phyloP scores from a whole-genome alignment of 2,113 vertebrate genomes.

The Illadopsis cleaveri region DNA sequence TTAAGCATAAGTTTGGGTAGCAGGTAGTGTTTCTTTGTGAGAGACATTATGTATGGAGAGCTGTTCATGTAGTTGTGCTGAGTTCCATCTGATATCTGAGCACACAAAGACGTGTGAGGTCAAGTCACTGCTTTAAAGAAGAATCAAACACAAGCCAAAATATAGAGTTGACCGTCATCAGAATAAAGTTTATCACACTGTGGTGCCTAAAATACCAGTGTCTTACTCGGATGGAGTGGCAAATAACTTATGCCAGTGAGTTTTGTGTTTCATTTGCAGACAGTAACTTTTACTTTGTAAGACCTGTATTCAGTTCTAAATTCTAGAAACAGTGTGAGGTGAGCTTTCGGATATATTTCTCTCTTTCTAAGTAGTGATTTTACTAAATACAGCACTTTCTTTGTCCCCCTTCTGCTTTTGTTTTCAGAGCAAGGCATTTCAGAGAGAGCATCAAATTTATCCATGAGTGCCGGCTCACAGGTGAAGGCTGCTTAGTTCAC shows the following conservation, averaged over 20 bases:
- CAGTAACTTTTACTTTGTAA: neutral
- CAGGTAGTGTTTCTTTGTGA: neutral
- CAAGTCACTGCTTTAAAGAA: neutral
- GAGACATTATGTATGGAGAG: neutral
- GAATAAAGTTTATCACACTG: neutral
- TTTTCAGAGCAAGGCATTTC: slow-evolving; percentile 88
- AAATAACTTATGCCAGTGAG: neutral
- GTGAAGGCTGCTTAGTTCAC: slow-evolving; percentile 92
- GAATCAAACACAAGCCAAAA: neutral
- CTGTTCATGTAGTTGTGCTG: rapidly evolving
- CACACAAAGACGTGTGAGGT: neutral
- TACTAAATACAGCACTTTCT: slow-evolving; percentile 42
- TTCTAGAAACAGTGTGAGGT: neutral
- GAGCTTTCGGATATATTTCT: slow-evolving; percentile 10
- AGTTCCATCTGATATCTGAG: neutral
- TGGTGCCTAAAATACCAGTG: neutral
- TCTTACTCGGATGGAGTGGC: neutral
- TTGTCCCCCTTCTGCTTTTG: slow-evolving; percentile 22
- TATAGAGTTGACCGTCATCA: neutral
- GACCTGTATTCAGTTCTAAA: neutral
- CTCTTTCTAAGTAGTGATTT: slow-evolving; percentile 21
- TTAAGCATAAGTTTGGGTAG: neutral
- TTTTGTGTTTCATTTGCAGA: neutral
- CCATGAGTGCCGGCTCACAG: slow-evolving; percentile 88
- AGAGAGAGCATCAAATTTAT: slow-evolving; percentile 93